Evolutionary conservation across 2,113 vertebrate species (phyloP).

Genomic region (Desmodus rotundus): DNA sequence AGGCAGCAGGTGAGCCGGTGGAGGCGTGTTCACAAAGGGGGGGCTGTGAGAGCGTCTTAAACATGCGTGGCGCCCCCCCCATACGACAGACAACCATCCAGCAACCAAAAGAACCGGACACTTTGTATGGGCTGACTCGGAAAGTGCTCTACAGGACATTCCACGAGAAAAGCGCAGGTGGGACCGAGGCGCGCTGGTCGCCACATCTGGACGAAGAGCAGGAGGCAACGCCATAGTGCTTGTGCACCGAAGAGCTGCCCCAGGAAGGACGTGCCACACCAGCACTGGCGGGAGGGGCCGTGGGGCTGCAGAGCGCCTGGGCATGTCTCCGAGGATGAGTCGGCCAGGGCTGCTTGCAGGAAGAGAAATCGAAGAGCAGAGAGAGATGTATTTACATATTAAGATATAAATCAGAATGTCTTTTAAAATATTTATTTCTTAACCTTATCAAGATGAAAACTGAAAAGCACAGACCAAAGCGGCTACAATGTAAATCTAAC

Average conservation of each 20-base stretch:
- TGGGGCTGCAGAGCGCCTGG: background rate
- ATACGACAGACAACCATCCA: background rate
- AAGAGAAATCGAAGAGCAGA: background rate
- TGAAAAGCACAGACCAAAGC: background rate
- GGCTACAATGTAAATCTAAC: background rate
- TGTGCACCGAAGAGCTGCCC: background rate
- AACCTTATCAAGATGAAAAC: background rate
- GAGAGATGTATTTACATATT: background rate
- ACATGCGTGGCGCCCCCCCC: background rate
- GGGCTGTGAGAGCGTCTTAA: background rate
- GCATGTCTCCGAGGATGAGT: background rate
- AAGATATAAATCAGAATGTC: background rate
- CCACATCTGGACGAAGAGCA: no score
- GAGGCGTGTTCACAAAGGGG: background rate
- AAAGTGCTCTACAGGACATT: background rate
- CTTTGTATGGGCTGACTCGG: background rate
- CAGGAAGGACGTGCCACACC: background rate
- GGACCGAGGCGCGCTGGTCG: background rate
- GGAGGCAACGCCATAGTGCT: background rate
- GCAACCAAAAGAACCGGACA: background rate
- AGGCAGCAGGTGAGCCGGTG: background rate
- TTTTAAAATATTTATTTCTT: background rate
- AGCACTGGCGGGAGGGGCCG: rapidly evolving
- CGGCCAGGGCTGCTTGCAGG: background rate
- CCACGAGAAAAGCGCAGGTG: background rate